phyloP scores from a whole-genome alignment of 2,797 vertebrate species.

The Pangasius larnaudii region DNA sequence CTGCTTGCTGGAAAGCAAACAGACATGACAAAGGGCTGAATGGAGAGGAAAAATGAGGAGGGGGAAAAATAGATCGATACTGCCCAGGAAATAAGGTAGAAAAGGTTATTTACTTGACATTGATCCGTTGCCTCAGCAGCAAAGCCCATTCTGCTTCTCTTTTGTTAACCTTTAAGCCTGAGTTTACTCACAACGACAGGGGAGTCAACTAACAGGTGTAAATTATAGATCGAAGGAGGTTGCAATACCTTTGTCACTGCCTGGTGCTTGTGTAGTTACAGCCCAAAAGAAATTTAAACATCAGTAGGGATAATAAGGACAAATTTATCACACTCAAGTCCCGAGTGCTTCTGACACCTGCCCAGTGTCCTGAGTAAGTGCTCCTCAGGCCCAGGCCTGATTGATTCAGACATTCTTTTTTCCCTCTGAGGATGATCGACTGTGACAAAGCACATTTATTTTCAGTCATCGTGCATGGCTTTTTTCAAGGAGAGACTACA shows the following conservation, averaged over 20 bases:
- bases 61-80: conserved; percentile 91
- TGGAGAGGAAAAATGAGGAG: conserved; percentile 64
- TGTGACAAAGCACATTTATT: conserved; percentile 88
- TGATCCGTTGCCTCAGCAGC: conserved; percentile 90
- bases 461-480: conserved; percentile 56
- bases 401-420: conserved; percentile 87
- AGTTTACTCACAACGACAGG: conserved; percentile 93
- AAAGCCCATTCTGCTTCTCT: conserved; percentile 95
- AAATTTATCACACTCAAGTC: conserved; percentile 85
- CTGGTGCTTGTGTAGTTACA: conserved; percentile 87
- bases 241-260: conserved; percentile 88
- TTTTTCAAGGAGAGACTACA: conserved; percentile 19
- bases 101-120: conserved; percentile 99
- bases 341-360: conserved; percentile 75
- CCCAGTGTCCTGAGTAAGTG: conserved; percentile 75
- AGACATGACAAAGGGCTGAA: conserved; percentile 86
- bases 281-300: conserved; percentile 91
- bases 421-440: conserved; percentile 84
- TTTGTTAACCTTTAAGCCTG: conserved; percentile 99
- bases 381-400: conserved; percentile 74
- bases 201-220: conserved; percentile 98
- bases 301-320: conserved; percentile 90
- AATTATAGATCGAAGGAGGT: conserved; percentile 98
- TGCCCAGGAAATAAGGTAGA: conserved; percentile 99
- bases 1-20: conserved; percentile 72